Conservation (phyloP, 2,113 vertebrate species). For the Microtus pennsylvanicus region DNA sequence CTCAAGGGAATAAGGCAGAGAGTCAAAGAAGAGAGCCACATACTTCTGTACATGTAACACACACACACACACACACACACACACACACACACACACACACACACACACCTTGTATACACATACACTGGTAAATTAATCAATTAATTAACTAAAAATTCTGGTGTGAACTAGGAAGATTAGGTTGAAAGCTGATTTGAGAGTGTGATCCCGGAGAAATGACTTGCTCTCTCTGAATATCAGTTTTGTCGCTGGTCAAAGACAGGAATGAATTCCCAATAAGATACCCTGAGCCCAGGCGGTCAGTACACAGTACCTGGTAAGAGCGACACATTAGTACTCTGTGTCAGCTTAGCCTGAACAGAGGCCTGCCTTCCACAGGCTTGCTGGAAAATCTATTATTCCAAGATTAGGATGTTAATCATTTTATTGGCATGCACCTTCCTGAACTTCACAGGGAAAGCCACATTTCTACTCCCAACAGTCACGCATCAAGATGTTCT, state of each 20-base stretch:
- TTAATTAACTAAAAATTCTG: not conserved
- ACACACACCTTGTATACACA: not conserved
- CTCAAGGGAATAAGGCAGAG: not conserved
- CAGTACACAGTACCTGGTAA: not conserved
- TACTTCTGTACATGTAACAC: not conserved
- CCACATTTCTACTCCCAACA: not conserved
- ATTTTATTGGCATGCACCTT: not conserved
- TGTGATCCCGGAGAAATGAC: not conserved
- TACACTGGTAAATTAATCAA: not conserved
- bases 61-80: not conserved
- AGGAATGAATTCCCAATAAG: not conserved
- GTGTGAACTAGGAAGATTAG: not conserved
- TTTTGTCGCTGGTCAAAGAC: not conserved
- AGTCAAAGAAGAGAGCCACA: not conserved
- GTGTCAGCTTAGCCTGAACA: not conserved
- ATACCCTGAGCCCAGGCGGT: not conserved
- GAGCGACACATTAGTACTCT: rapidly evolving
- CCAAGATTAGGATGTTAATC: not conserved
- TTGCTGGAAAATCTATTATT: not conserved
- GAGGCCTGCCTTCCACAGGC: not conserved
- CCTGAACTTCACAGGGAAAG: not conserved
- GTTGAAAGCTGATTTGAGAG: not conserved
- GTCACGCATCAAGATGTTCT: not conserved
- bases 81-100: not conserved
- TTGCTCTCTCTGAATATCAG: not conserved